These are phyloP conservation scores for Netelia virgata DNA, from an alignment of 2,888 invertebrate genomes.

Conservation along the genomic window DNA sequence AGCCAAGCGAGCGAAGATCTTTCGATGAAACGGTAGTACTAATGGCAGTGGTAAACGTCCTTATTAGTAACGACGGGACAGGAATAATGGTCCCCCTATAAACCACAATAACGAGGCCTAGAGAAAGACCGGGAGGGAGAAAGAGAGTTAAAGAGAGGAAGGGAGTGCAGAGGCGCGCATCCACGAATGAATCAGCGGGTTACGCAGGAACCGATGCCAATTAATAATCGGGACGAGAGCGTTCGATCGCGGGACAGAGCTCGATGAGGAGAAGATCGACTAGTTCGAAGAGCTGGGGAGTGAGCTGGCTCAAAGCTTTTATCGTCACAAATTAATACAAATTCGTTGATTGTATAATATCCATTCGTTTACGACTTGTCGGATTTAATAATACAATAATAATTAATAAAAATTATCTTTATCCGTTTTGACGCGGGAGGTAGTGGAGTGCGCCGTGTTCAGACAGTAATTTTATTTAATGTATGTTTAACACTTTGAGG, in stretches of 20 bases:
- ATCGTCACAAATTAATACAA: not conserved
- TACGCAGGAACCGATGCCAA: constrained; percentile 53
- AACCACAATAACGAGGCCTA: constrained; percentile 51
- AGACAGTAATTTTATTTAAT: constrained; percentile 31
- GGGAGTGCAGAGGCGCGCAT: not conserved
- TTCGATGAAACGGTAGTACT: constrained; percentile 44
- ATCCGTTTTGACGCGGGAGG: not conserved
- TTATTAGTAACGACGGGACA: constrained; percentile 42
- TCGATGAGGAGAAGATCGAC: constrained; percentile 9
- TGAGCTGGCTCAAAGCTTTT: not conserved
- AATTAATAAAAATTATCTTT: not conserved
- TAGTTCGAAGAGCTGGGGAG: constrained; percentile 3
- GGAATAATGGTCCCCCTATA: constrained; percentile 55
- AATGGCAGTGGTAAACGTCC: constrained; percentile 54
- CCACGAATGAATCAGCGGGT: constrained; percentile 51
- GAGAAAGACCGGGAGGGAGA: not conserved
- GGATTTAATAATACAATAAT: too few relatives aligned
- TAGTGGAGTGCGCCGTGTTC: not conserved
- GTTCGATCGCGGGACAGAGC: constrained; percentile 21
- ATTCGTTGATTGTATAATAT: not conserved
- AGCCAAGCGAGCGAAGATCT: constrained; percentile 22
- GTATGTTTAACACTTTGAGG: constrained; percentile 35
- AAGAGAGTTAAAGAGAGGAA: not conserved
- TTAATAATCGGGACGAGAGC: constrained; percentile 43
- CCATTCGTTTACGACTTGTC: too few relatives aligned